A percentile compares a stretch with the other conserved stretches of the same genome.
phyloP scores from a whole-genome alignment of 2,888 invertebrate species.

The Seira ritae region DNA sequence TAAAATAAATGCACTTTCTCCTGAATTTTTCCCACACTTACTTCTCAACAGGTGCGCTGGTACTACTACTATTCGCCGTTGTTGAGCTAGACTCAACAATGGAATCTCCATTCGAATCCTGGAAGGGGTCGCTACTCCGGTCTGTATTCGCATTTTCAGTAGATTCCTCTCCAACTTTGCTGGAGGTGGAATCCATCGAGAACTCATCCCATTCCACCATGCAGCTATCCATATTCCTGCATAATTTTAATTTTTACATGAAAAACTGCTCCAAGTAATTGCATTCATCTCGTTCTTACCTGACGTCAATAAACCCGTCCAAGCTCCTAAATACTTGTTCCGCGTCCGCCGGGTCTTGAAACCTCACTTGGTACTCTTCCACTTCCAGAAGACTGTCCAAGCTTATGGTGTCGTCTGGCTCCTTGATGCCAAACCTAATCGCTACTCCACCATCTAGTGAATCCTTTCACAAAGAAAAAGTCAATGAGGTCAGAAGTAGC shows the following conservation, averaged over 20 bases:
- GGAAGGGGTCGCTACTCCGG: slow-evolving; percentile 36
- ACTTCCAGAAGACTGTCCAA: slow-evolving; percentile 70
- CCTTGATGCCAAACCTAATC: slow-evolving; percentile 62
- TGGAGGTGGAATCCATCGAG: slow-evolving; percentile 62
- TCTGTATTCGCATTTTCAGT: slow-evolving; percentile 13
- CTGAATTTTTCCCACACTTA: background rate
- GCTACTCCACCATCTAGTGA: slow-evolving; percentile 70
- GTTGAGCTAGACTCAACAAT: background rate
- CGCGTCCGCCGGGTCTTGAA: slow-evolving; percentile 58
- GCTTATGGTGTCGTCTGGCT: slow-evolving; percentile 67
- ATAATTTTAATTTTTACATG: slow-evolving; percentile 13
- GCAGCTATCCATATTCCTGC: slow-evolving; percentile 70
- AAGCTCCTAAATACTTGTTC: slow-evolving; percentile 68
- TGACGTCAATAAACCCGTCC: slow-evolving; percentile 68
- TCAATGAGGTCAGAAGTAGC: slow-evolving; percentile 44
- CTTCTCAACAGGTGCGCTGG: no score
- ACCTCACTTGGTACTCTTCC: slow-evolving; percentile 64
- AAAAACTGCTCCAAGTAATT: background rate
- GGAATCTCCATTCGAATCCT: slow-evolving; percentile 30
- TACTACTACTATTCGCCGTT: no score
- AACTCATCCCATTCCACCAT: slow-evolving; percentile 73
- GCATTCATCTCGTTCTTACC: slow-evolving; percentile 49
- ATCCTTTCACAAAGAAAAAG: slow-evolving; percentile 65
- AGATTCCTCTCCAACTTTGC: slow-evolving; percentile 39
- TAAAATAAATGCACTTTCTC: slow-evolving; percentile 49